Base-by-base conservation (phyloP, 2,113 vertebrate species). In the Dromaius novaehollandiae region DNA sequence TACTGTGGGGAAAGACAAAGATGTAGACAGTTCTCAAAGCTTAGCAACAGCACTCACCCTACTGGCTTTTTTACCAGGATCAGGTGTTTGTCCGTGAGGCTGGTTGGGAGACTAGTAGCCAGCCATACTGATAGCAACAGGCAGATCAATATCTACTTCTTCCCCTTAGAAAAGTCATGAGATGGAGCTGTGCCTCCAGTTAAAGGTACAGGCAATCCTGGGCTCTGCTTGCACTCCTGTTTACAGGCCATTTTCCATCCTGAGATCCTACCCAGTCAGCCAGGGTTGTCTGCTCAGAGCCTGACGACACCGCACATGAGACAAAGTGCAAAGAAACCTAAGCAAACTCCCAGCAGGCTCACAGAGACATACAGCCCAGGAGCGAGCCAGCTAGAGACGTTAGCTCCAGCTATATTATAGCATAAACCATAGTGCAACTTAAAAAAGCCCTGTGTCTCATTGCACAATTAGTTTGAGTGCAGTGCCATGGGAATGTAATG, bases 301-400 rank as follows among this genome's bases (percentile, higher is more conserved):
- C 55, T 58, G 69, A n/a, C 55, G 46, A 30, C 66, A 38, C n/a
- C 6, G 46, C 11, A 1, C 7, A 38, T 69, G 16, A 55, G 21
- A 3, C 65, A 58, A 58, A 0, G 0, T 17, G 42, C 32, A 56
- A 46, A 82, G 48, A 66, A 7, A 25, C 38, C 3, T 1, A 1
- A 48, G 32, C 61, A 44, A 64, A 83, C 21, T 61, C 18, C 24
- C 12, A 32, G n/a, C 48, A 48, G 40, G 28, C 70, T 40, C 13
- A 42, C 16, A 61, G 36, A 83, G 34, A 53, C 12, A 32, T 10
- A 0, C 4, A 32, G 28, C 48, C 40, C 76, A 38, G 48, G 61
- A 38, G 58, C 51, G 74, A 51, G 71, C 63, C 42, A 34, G 65
- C 42, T 19, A 38, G 19, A 93, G 50, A 10, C 61, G 40, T 15